Base-by-base conservation (phyloP, 2,113 vertebrate species). In the Rhizomys pruinosus region DNA sequence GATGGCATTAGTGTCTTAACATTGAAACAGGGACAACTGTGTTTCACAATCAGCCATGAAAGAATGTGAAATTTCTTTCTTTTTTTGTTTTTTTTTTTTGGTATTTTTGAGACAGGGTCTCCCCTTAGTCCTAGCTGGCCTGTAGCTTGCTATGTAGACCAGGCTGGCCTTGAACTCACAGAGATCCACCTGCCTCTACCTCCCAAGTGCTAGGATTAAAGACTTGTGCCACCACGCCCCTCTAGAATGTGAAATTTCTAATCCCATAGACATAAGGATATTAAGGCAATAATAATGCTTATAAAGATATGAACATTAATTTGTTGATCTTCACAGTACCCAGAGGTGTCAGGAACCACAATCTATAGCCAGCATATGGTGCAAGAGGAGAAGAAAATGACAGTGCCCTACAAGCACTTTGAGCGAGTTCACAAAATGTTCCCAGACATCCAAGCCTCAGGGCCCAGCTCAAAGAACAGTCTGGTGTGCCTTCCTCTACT, bases 1-100 rank as follows among this genome's bases (percentile, higher is more conserved):
- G 68, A 93, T 1, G 73, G 71, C n/a, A 72, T 92, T 84, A n/a
- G 29, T 20, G 82, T 89, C 59, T 90, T 89, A 92, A 20, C 76
- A 86, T 61, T 79, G 44, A 87, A 93, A 71, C 9, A 85, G 47
- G 13, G 72, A 72, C 15, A 57, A 20, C 59, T 61, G n/a, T 71
- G 15, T 57, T 79, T 92, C 64, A 72, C 61, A 82, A 93, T n/a
- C 73, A 81, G 9, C 0, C 27, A 17, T 37, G 25, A 68, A 64
- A 74, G 52, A 66, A 71, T 42, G 13, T 44, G 55, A 90, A 84
- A 39, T n/a, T n/a, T n/a, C n/a, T n/a, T n/a, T n/a, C n/a, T n/a
- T n/a, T n/a, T n/a, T n/a, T n/a, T n/a, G n/a, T n/a, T n/a, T n/a
- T n/a, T n/a, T n/a, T n/a, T n/a, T n/a, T n/a, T n/a, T n/a, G n/a